Evolutionary conservation across 2,888 invertebrate species (phyloP).

Genomic region (Caenorhabditis parvicauda): DNA sequence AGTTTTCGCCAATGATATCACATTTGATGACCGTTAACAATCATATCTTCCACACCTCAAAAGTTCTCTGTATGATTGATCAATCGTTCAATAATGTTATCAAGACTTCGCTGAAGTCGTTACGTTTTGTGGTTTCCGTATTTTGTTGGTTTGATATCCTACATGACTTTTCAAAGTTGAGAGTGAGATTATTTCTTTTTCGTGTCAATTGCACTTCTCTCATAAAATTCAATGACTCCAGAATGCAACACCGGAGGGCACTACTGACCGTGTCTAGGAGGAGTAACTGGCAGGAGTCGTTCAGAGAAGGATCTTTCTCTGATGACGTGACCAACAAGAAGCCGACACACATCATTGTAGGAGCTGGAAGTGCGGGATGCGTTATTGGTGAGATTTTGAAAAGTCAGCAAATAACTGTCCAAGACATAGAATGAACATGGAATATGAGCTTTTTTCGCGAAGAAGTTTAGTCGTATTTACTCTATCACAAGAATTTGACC

Average conservation of each 20-base stretch:
- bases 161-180: not conserved
- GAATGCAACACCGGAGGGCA: too few species aligned
- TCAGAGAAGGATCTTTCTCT: conserved; percentile 19
- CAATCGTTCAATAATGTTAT: too few species aligned
- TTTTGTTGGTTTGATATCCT: not conserved
- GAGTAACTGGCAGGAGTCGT: conserved; percentile 25
- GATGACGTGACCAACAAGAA: conserved; percentile 20
- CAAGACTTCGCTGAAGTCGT: too few species aligned
- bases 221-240: not conserved
- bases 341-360: conserved; percentile 65
- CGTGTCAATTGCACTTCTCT: not conserved
- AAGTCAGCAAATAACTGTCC: not conserved
- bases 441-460: not conserved
- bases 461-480: too few species aligned
- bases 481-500: too few species aligned
- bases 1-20: too few species aligned
- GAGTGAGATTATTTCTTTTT: not conserved
- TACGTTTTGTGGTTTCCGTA: too few species aligned
- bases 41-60: not conserved
- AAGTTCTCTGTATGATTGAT: not conserved
- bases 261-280: not conserved
- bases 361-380: conserved; percentile 68
- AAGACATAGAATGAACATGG: not conserved
- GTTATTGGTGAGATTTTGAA: conserved; percentile 58
- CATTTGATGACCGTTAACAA: too few species aligned